Conservation (phyloP, 1,140 invertebrate genomes). For the Aphidius gifuensis region DNA sequence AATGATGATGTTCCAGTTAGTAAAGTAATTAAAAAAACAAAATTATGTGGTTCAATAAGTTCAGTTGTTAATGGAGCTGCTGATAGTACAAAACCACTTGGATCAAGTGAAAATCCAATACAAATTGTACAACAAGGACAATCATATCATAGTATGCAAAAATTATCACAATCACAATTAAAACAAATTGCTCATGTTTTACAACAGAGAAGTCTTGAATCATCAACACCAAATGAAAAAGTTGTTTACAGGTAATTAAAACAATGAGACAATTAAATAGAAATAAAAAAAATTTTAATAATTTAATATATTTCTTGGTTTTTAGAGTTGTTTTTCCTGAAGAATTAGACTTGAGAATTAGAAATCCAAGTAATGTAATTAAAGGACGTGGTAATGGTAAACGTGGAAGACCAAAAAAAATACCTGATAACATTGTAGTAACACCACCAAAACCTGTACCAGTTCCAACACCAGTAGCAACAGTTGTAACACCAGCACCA, state of each 20-base stretch:
- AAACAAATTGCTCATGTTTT: constrained; percentile 64
- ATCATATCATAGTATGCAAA: constrained; percentile 58
- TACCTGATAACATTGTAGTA: constrained; percentile 29
- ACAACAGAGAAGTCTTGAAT: constrained; percentile 53
- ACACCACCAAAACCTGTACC: constrained; percentile 28
- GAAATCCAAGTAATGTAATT: constrained; percentile 32
- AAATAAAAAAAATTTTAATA: too few species aligned
- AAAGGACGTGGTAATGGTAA: constrained; percentile 41
- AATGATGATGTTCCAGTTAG: background rate
- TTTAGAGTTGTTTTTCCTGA: constrained; percentile 52
- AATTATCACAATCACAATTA: constrained; percentile 59
- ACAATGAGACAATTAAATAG: too few species aligned
- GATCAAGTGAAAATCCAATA: constrained; percentile 64
- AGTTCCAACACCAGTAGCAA: constrained; percentile 14
- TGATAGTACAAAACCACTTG: constrained; percentile 49
- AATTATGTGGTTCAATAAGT: constrained; percentile 17
- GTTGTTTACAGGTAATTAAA: constrained; percentile 59
- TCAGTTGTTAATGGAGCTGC: constrained; percentile 20
- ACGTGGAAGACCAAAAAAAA: constrained; percentile 50
- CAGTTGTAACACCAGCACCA: constrained; percentile 11
- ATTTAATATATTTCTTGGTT: constrained; percentile 12
- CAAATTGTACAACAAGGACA: constrained; percentile 64
- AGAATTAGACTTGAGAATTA: constrained; percentile 43
- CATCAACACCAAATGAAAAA: constrained; percentile 52
- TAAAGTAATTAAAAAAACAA: constrained; percentile 15